A percentile compares a stretch with the other conserved stretches of the same genome.
These are phyloP conservation scores for Catharus ustulatus DNA, from an alignment of 2,797 vertebrate genomes.

Conservation along the genomic window DNA sequence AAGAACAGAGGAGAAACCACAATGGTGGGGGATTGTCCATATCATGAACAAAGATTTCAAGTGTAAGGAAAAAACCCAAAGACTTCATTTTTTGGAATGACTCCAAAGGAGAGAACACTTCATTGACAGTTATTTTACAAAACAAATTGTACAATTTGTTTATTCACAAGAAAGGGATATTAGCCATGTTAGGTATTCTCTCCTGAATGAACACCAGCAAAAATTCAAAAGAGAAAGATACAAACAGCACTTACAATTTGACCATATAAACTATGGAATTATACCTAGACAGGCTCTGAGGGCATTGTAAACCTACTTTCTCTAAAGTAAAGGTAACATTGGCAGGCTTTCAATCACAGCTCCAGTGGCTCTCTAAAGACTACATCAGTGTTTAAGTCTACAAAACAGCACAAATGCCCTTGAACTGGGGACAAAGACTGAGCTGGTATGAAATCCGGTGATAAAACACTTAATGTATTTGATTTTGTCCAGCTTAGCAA, in stretches of 20 bases:
- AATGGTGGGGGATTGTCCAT: not conserved
- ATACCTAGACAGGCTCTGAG: not conserved
- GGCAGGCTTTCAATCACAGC: not conserved
- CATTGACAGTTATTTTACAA: not conserved
- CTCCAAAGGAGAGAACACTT: not conserved
- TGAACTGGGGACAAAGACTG: not conserved
- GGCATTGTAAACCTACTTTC: not conserved
- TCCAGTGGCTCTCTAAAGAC: not conserved
- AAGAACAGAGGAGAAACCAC: not conserved
- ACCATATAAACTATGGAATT: not conserved
- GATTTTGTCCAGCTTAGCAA: not conserved
- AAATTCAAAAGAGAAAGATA: not conserved
- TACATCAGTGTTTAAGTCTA: not conserved
- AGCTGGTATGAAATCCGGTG: not conserved
- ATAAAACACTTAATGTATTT: not conserved
- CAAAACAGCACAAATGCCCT: not conserved
- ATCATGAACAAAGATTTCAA: not conserved
- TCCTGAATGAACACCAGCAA: not conserved
- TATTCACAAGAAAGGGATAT: not conserved
- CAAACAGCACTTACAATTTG: not conserved
- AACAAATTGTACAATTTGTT: not conserved
- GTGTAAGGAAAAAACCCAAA: not conserved
- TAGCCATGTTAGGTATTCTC: not conserved
- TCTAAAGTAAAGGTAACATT: not conserved
- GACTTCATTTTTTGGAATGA: not conserved